Percentiles rank a stretch among this genome's conserved stretches.
phyloP scores from a whole-genome alignment of 2,113 vertebrate species.

The Piaya cayana region DNA sequence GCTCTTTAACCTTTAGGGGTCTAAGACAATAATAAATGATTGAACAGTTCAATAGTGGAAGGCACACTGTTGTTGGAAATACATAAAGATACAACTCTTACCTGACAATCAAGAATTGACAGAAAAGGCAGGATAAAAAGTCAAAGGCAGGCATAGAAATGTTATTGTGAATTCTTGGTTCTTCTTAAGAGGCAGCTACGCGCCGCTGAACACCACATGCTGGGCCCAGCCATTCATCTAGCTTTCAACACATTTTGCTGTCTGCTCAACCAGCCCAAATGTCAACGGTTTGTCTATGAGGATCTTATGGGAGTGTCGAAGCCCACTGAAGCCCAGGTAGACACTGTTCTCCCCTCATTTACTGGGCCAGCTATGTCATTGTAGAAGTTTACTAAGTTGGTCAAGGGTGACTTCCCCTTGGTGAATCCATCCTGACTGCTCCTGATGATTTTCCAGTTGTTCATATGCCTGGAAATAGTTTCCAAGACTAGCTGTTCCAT shows the following conservation, averaged over 20 bases:
- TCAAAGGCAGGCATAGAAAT: background rate
- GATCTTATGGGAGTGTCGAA: background rate
- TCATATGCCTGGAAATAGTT: background rate
- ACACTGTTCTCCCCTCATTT: rapidly evolving
- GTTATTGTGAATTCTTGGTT: background rate
- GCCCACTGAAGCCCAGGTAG: background rate
- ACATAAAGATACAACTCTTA: background rate
- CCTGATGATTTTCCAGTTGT: background rate
- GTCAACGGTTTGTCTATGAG: rapidly evolving
- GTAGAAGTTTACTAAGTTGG: background rate
- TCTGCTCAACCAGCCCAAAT: background rate
- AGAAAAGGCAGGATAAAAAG: background rate
- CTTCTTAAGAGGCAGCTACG: background rate
- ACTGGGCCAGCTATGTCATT: background rate
- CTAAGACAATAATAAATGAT: background rate
- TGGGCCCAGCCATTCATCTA: background rate
- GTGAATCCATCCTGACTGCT: background rate
- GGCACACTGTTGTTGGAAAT: background rate
- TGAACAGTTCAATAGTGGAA: background rate
- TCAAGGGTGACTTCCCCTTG: background rate
- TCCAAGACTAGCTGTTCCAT: background rate
- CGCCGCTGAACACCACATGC: background rate
- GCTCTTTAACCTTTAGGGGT: background rate
- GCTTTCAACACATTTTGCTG: background rate
- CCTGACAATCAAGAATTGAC: background rate